Conservation (phyloP, 2,113 vertebrate species). For the Nyctibius bracteatus region DNA sequence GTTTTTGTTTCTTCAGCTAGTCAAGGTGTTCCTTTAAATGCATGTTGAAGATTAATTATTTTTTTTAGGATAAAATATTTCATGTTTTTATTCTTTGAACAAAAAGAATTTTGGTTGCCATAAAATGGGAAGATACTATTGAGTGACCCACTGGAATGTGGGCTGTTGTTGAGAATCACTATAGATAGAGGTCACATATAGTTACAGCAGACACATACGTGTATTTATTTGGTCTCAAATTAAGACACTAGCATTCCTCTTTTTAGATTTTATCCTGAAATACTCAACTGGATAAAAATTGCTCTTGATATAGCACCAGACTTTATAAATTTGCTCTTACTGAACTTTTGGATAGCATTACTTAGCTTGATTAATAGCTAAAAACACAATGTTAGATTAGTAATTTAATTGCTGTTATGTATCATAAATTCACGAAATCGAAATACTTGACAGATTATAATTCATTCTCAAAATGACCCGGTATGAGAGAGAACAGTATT, state of each 20-base stretch:
- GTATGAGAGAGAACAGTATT: not conserved
- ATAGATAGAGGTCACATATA: not conserved
- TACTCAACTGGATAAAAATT: not conserved
- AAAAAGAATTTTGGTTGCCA: not conserved
- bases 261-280: not conserved
- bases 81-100: not conserved
- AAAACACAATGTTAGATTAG: not conserved
- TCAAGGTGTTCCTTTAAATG: not conserved
- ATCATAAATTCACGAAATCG: not conserved
- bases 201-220: not conserved
- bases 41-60: not conserved
- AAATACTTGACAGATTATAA: not conserved
- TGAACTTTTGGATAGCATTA: not conserved
- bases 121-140: not conserved
- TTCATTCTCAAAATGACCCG: not conserved
- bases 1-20: not conserved
- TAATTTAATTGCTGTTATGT: not conserved
- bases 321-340: not conserved
- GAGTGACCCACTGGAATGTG: not conserved
- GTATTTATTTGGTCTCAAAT: not conserved
- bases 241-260: not conserved
- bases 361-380: not conserved
- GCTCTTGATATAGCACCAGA: not conserved
- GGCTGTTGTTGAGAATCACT: not conserved
- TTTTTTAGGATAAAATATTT: not conserved